A percentile compares a stretch with the other conserved stretches of the same genome.
phyloP scores from a whole-genome alignment of 2,888 invertebrate genomes.

The Tenthredo distinguenda region DNA sequence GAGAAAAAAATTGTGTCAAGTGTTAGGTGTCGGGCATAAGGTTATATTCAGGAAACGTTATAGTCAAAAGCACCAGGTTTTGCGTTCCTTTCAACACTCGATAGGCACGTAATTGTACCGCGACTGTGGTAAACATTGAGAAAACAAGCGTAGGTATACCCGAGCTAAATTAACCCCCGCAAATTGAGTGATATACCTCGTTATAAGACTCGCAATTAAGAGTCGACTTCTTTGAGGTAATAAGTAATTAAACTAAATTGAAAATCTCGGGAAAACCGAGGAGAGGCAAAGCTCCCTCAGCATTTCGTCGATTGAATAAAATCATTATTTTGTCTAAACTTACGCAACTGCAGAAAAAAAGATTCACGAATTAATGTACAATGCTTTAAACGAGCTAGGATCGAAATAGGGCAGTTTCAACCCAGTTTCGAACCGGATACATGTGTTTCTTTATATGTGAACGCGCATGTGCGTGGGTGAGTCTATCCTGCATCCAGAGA shows the following conservation, averaged over 20 bases:
- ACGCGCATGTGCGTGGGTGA: background rate
- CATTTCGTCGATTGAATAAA: background rate
- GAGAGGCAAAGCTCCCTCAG: background rate
- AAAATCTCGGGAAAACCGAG: background rate
- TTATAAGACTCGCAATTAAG: background rate
- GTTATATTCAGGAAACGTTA: background rate
- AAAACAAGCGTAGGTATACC: background rate
- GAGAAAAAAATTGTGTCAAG: conserved; percentile 23
- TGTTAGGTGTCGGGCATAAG: background rate
- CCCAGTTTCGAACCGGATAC: background rate
- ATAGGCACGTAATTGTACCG: background rate
- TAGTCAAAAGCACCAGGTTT: background rate
- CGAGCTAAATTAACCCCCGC: background rate
- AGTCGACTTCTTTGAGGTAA: background rate
- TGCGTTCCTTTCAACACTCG: background rate
- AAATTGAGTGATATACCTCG: background rate
- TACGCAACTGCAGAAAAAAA: background rate
- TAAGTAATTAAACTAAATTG: background rate
- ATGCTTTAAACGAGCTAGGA: background rate
- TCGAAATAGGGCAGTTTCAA: background rate
- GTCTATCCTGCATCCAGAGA: background rate
- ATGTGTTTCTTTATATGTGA: background rate
- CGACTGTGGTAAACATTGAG: background rate
- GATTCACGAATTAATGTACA: background rate
- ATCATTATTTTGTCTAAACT: background rate